Percentiles rank a stretch among this genome's conserved stretches.
Conservation (phyloP, 2,888 invertebrate genomes). For the Cyrtodaria siliqua region DNA sequence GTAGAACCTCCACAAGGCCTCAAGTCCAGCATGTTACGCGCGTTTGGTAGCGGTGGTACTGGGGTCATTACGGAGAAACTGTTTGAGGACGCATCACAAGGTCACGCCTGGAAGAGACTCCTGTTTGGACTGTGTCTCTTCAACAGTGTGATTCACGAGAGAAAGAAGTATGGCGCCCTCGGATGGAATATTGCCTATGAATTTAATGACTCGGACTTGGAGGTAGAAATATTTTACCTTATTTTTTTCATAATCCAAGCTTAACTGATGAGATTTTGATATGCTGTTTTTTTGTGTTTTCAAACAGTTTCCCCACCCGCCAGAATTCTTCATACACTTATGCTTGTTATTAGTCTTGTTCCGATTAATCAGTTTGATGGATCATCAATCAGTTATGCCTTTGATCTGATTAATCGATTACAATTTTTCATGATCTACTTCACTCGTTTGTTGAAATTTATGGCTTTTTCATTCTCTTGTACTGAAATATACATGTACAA, state of each 20-base stretch:
- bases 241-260: too few relatives aligned
- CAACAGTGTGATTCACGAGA: constrained; percentile 85
- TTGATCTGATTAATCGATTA: too few relatives aligned
- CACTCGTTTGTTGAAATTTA: too few relatives aligned
- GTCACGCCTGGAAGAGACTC: constrained; percentile 80
- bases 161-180: constrained; percentile 85
- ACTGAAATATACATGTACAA: too few relatives aligned
- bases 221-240: constrained; percentile 74
- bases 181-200: constrained; percentile 86
- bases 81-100: constrained; percentile 75
- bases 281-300: background rate
- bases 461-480: too few relatives aligned
- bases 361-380: too few relatives aligned
- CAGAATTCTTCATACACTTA: too few relatives aligned
- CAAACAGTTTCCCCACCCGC: too few relatives aligned
- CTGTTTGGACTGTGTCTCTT: constrained; percentile 85
- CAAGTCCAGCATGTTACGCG: constrained; percentile 83
- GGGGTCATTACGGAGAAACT: constrained; percentile 81
- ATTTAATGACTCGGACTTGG: constrained; percentile 86
- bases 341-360: too few relatives aligned
- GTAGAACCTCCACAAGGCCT: constrained; percentile 85
- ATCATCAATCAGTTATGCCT: too few relatives aligned
- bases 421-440: too few relatives aligned
- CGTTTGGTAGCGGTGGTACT: constrained; percentile 83
- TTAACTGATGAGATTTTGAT: background rate